A percentile compares a stretch with the other conserved stretches of the same genome.
Evolutionary conservation across 1,140 invertebrate species (phyloP).

Genomic region (Eupristina koningsbergeri): DNA sequence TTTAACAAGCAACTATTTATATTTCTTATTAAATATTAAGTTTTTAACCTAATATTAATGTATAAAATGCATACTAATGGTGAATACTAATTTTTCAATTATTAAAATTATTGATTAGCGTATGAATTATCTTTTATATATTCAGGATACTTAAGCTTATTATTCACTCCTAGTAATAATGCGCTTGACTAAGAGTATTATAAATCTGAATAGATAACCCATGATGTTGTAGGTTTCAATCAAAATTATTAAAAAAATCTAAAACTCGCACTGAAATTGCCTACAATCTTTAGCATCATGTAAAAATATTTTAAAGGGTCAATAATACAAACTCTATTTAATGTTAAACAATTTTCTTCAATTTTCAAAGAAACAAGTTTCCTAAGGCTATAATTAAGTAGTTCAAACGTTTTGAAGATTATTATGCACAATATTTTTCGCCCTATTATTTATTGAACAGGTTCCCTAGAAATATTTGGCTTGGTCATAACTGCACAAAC

Average conservation of each 20-base stretch:
- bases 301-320: too few species aligned
- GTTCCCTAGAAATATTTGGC: neutral
- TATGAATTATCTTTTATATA: neutral
- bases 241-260: too few species aligned
- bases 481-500: neutral
- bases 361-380: too few species aligned
- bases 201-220: slow-evolving; percentile 1
- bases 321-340: too few species aligned
- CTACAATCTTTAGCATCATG: too few species aligned
- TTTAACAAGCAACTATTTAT: too few species aligned
- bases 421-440: neutral
- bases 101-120: neutral
- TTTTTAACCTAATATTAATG: neutral
- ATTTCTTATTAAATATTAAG: too few species aligned
- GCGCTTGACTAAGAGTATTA: neutral
- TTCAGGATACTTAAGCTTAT: slow-evolving; percentile 2
- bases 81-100: slow-evolving; percentile 3
- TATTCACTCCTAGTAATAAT: neutral
- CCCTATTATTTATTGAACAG: neutral
- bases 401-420: too few species aligned
- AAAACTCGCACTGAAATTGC: too few species aligned
- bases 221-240: neutral
- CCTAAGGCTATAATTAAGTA: too few species aligned
- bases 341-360: too few species aligned
- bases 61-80: neutral